Base-by-base conservation (phyloP, 2,888 invertebrate genomes). In the Eupithecia centaureata region DNA sequence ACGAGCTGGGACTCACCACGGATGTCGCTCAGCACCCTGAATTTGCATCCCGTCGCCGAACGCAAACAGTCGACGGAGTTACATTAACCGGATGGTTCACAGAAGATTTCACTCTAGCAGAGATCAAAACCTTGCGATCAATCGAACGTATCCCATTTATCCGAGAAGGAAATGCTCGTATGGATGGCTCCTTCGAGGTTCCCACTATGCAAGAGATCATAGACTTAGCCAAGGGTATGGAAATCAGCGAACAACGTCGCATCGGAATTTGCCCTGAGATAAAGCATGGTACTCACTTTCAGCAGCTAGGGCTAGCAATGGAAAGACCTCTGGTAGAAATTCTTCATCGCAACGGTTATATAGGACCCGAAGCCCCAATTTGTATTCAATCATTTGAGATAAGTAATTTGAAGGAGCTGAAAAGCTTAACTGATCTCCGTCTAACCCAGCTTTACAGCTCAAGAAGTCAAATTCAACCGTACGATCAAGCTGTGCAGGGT, bases 311-410 rank as follows among this genome's bases (percentile, higher is more conserved):
- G 4, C 76, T 92, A 32, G 79, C 88, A 3, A 89, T 93, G 88
- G 92, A 93, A 74, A 73, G 76, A 54, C 81, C 83, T 1, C 72
- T 92, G 12, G 90, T 91, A 0, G 86, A 90, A 18, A 80, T 84
- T 42, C 82, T 93, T 2, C 88, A 89, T 71, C 80, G 63, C 18
- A 92, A 91, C 63, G 89, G 90, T 8, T 93, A 92, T 71, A 57
- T 68, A 5, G 86, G 87, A 8, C 73, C 80, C 5, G 73, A 83
- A 62, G 84, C 89, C 22, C 88, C 90, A 1, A 83, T 88, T 60
- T 91, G 88, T 66, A 91, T 93, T 51, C 92, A 92, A 71, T 92
- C 92, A 0, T 92, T 92, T 76, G 92, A 93, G 82, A 86, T 92
- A 1, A 86, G 73, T 32, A 93, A 93, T 71, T 83, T 93, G 32